phyloP scores from a whole-genome alignment of 1,140 invertebrate genomes.

The Notospermus geniculatus region DNA sequence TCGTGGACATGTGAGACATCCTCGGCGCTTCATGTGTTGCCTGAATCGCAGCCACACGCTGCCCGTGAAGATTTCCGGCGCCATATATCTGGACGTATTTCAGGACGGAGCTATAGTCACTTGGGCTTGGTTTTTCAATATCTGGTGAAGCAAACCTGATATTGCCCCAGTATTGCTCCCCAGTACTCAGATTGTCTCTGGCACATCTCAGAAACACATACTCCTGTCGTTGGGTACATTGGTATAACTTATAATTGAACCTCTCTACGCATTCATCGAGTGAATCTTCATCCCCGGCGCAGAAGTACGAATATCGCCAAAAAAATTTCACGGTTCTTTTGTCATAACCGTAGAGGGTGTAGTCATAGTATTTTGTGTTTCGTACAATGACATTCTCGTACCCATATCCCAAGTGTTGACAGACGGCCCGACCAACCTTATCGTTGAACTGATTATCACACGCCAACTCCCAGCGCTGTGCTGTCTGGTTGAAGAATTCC shows the following conservation, averaged over 20 bases:
- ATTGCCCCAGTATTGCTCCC: conserved; percentile 91
- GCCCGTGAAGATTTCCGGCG: conserved; percentile 92
- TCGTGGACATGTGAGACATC: conserved; percentile 80
- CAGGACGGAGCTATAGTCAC: conserved; percentile 64
- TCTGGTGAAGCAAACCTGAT: conserved; percentile 85
- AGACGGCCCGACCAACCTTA: conserved; percentile 68
- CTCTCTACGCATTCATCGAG: conserved; percentile 86
- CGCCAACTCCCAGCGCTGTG: conserved; percentile 92
- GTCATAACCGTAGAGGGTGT: conserved; percentile 51
- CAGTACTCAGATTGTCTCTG: conserved; percentile 67
- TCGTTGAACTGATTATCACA: conserved; percentile 88
- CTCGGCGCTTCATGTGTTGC: conserved; percentile 77
- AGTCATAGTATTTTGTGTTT: conserved; percentile 49
- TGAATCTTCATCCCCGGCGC: conserved; percentile 75
- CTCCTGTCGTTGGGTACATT: conserved; percentile 64
- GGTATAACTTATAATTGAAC: conserved; percentile 49
- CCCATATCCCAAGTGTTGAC: conserved; percentile 87
- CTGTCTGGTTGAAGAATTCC: conserved; percentile 92
- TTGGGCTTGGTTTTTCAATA: conserved; percentile 70
- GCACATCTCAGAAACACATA: conserved; percentile 95
- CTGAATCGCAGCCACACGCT: conserved; percentile 85
- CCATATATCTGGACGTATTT: conserved; percentile 84
- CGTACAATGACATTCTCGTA: conserved; percentile 71
- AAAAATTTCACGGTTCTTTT: conserved; percentile 61
- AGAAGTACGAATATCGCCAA: conserved; percentile 90